Evolutionary conservation across 2,797 vertebrate species (phyloP).

Genomic region (Anguilla anguilla): DNA sequence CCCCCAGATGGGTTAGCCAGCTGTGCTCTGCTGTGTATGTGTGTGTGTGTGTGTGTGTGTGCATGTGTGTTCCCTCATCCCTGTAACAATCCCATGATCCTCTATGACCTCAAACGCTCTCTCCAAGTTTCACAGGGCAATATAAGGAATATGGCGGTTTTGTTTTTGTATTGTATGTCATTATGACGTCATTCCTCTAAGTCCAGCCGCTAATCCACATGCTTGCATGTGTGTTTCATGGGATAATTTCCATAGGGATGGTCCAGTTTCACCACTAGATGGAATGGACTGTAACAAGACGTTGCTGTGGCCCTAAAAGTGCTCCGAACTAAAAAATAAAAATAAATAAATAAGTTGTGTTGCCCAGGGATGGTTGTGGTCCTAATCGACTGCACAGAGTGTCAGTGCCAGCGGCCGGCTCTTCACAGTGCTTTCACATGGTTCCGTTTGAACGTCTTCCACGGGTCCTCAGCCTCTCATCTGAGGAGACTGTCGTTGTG

Average conservation of each 20-base stretch:
- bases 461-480: background rate
- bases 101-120: background rate
- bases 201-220: background rate
- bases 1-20: background rate
- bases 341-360: background rate
- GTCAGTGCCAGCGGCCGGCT: background rate
- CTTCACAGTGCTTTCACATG: background rate
- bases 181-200: background rate
- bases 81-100: background rate
- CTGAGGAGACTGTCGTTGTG: background rate
- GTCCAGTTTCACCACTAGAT: background rate
- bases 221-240: background rate
- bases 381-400: background rate
- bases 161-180: background rate
- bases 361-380: background rate
- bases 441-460: background rate
- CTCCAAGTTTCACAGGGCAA: background rate
- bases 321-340: background rate
- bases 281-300: background rate
- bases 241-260: background rate
- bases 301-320: background rate
- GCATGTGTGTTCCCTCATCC: background rate
- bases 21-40: background rate
- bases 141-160: background rate
- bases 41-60: background rate